Percentiles rank a stretch among this genome's conserved stretches.
Conservation (phyloP, 2,888 invertebrate genomes). For the Pachliopta kotzebuea region DNA sequence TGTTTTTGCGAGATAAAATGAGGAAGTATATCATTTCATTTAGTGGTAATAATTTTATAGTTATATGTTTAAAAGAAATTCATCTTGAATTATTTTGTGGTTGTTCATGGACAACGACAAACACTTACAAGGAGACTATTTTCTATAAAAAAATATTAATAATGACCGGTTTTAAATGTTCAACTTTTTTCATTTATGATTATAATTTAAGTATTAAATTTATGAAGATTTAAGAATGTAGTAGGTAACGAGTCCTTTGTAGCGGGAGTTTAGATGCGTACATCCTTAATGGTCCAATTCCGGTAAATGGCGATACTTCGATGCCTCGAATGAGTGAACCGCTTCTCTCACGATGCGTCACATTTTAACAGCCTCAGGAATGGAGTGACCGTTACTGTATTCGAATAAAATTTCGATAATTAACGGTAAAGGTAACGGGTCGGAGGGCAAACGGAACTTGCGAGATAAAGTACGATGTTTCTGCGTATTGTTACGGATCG, state of each 20-base stretch:
- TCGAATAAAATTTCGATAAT: conserved; percentile 65
- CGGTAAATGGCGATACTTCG: conserved; percentile 36
- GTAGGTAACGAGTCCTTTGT: background rate
- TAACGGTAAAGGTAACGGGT: conserved; percentile 75
- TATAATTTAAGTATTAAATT: too few relatives aligned
- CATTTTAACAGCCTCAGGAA: conserved; percentile 65
- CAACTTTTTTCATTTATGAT: too few relatives aligned
- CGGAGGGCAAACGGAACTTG: conserved; percentile 49
- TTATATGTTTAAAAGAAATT: background rate
- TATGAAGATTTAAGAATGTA: too few relatives aligned
- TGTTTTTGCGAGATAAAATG: conserved; percentile 18
- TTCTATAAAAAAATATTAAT: too few relatives aligned
- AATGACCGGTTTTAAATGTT: too few relatives aligned
- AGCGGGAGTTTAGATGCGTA: conserved; percentile 2
- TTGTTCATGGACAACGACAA: too few relatives aligned
- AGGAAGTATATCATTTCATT: conserved; percentile 1
- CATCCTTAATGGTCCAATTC: conserved; percentile 25
- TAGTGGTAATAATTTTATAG: background rate
- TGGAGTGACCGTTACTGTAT: conserved; percentile 66
- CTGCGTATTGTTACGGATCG: conserved; percentile 6
- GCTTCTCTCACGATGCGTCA: conserved; percentile 56
- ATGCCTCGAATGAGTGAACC: conserved; percentile 49
- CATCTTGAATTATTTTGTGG: too few relatives aligned
- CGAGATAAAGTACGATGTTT: conserved; percentile 35
- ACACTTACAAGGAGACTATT: too few relatives aligned